Percentiles rank a stretch among this genome's conserved stretches.
Evolutionary conservation across 2,888 invertebrate species (phyloP).

Genomic region (Nematopogon swammerdamellus): DNA sequence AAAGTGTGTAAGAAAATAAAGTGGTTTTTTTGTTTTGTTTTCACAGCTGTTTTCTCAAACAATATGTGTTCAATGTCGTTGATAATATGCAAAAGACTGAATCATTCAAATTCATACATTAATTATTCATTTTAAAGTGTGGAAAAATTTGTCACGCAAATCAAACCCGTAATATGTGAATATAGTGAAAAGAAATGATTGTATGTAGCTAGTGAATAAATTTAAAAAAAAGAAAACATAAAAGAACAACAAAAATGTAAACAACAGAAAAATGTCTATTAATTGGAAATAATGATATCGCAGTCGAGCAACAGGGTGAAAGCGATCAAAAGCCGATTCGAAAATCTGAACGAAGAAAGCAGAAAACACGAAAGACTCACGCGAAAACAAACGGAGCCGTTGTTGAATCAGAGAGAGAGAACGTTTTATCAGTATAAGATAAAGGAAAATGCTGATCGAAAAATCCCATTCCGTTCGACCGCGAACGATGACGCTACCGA

Average conservation of each 20-base stretch:
- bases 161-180: too few species aligned
- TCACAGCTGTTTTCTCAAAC: not conserved
- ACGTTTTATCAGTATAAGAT: conserved; percentile 12
- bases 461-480: conserved; percentile 11
- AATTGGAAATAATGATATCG: conserved; percentile 43
- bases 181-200: too few species aligned
- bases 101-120: too few species aligned
- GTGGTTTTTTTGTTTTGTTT: too few species aligned
- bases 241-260: too few species aligned
- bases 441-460: conserved; percentile 18
- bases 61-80: not conserved
- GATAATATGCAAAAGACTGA: too few species aligned
- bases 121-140: too few species aligned
- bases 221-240: too few species aligned
- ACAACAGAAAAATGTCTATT: too few species aligned
- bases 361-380: not conserved
- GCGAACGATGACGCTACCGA: conserved; percentile 5
- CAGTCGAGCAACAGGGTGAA: conserved; percentile 56
- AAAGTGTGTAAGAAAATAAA: too few species aligned
- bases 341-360: conserved; percentile 39
- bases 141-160: too few species aligned
- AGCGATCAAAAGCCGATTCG: conserved; percentile 63
- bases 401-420: conserved; percentile 4
- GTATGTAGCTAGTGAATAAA: too few species aligned
- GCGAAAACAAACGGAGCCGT: conserved; percentile 13